Evolutionary conservation across 2,888 invertebrate genomes (phyloP), one percentile per base, ranked within the genome.

Genomic region (Quadroppia sp.): DNA sequence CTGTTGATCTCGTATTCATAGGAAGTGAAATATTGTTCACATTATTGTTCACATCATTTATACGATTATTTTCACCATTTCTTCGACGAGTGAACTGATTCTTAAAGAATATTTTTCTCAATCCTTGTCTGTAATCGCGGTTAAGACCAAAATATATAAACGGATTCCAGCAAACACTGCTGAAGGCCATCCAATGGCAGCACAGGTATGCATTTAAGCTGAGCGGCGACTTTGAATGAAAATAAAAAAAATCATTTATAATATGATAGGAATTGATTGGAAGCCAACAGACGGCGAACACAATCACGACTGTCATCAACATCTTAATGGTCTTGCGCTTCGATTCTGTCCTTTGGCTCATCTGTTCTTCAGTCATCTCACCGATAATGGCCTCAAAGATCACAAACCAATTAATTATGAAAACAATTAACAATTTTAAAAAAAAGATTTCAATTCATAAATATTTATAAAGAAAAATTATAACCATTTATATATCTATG

Each of bases 261-360:
- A 73, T 64, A 50, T 69, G 42, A 40, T 40, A 45, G 13, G 32
- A 40, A 67, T 72, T 72, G n/a, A 70, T 17, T 15, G 73, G 73
- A 13, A 73, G 48, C 73, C 73, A 73, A 71, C 69, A 73, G 30
- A 48, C 7, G n/a, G 73, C 48, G 50, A 73, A 73, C 6, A 50
- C 36, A n/a, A 70, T 32, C 0, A 69, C 48, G 3, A 73, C 73
- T 13, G 50, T 50, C 7, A 73, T 30, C 36, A 73, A 56, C 73
- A 73, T 73, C 56, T 69, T 73, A 17, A 73, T 73, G 23, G 73
- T 73, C 36, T 69, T 73, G 0, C 70, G 28, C n/a, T 70, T 73
- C 2, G 69, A 28, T 6, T 25, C 6, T 4, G 20, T 17, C 3
- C 45, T 45, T 9, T 42, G 11, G 1, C 17, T 20, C 11, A 20